A percentile compares a stretch with the other conserved stretches of the same genome.
These are phyloP conservation scores for Ursus arctos DNA, from an alignment of 2,113 vertebrate species.

Conservation along the genomic window DNA sequence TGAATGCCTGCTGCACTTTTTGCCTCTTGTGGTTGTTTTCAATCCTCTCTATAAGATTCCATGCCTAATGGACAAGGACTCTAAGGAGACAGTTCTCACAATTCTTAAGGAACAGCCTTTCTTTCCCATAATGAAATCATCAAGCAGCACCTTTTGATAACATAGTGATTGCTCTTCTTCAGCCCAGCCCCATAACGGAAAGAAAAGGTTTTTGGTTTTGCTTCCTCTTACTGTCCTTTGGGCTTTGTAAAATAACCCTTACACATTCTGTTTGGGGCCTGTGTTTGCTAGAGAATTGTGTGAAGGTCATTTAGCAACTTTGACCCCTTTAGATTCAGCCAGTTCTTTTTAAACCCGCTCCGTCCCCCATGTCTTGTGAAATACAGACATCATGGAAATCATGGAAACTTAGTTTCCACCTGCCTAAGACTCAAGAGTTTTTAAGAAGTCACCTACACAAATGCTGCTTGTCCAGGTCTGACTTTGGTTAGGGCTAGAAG, in stretches of 20 bases:
- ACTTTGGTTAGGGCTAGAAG: neutral
- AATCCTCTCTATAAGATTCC: neutral
- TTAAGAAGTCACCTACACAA: neutral
- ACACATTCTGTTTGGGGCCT: neutral
- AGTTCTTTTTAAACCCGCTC: neutral
- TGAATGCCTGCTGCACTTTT: conserved; percentile 43
- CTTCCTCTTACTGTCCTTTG: neutral
- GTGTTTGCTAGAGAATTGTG: conserved; percentile 48
- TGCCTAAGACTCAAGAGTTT: neutral
- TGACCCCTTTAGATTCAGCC: neutral
- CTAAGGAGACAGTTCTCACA: neutral
- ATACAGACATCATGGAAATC: neutral
- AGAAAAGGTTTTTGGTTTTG: neutral
- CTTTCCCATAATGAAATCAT: neutral
- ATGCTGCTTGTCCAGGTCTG: neutral
- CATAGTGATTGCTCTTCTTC: neutral
- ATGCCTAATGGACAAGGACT: neutral
- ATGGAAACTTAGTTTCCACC: neutral
- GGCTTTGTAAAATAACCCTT: neutral
- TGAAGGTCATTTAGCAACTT: neutral
- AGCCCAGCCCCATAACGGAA: neutral
- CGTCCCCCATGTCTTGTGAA: neutral
- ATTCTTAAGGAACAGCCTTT: neutral
- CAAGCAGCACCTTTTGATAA: neutral
- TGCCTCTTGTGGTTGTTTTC: neutral